Conservation (phyloP, 2,113 vertebrate species). For the Cariama cristata region DNA sequence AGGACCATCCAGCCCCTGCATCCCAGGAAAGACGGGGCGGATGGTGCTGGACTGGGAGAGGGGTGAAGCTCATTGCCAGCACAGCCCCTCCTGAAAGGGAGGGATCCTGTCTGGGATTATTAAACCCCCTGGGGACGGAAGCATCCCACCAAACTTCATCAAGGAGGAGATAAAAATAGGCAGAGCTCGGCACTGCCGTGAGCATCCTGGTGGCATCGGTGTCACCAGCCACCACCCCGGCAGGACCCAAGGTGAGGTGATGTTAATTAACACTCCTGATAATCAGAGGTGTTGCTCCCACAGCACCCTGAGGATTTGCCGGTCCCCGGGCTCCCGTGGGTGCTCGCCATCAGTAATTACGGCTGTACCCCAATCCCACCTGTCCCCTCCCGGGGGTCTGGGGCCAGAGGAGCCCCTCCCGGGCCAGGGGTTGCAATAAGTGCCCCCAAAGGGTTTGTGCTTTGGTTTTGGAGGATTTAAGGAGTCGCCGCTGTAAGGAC, state of each 20-base stretch:
- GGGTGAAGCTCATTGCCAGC: background rate
- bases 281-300: background rate
- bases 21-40: background rate
- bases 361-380: fast-evolving
- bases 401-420: background rate
- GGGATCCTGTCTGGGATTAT: background rate
- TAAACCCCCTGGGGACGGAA: background rate
- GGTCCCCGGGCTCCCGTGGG: background rate
- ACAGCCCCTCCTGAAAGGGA: background rate
- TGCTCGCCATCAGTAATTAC: fast-evolving
- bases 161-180: background rate
- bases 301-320: background rate
- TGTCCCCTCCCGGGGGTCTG: fast-evolving
- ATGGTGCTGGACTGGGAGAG: background rate
- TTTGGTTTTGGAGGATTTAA: background rate
- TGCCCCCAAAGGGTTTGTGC: background rate
- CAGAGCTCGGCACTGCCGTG: background rate
- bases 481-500: background rate
- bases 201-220: background rate
- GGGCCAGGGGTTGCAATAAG: background rate
- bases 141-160: background rate
- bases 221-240: background rate
- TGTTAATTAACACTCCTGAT: background rate
- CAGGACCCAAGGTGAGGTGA: background rate
- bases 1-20: background rate